Evolutionary conservation across 2,113 vertebrate species (phyloP), one percentile per base, ranked within the genome.

Genomic region (Actenoides hombroni): DNA sequence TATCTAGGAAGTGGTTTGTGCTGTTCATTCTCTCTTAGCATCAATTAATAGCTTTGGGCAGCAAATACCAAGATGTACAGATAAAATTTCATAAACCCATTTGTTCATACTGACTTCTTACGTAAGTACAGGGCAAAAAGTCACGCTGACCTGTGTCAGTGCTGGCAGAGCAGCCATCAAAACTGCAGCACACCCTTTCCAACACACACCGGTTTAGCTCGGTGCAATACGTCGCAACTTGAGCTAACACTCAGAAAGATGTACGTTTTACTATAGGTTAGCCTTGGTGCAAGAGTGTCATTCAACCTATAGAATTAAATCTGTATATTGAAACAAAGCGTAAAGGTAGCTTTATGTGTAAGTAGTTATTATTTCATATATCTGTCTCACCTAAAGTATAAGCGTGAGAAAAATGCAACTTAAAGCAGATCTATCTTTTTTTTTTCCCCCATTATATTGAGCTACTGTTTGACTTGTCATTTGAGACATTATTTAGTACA

Each of bases 61-160:
- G 80, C 79, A 93, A 78, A 94, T 35, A 91, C 12, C 61, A 96
- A 83, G 80, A 95, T 26, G 68, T 78, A 88, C 80, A 91, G 88
- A 71, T 88, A 94, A 68, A 69, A 78, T 96, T 94, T 94, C 88
- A 81, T 64, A 91, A 92, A 57, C 23, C 2, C 35, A 1, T 13
- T 7, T 79, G 84, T 89, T 91, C 75, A 51, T 25, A 59, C 48
- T 3, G 10, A 26, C 73, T 92, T 56, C 90, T 97, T 91, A 96
- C 14, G 8, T 84, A 93, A 96, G 83, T n/a, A n/a, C n/a, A 29
- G 86, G 88, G 90, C 92, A 95, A 69, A 83, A 93, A 95, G 86
- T 93, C 96, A 95, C 91, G 82, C 26, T 93, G 92, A 70, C 95
- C 92, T 10, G 48, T 84, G 77, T 29, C 77, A 73, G 53, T 5